A percentile compares a stretch with the other conserved stretches of the same genome.
Conservation (phyloP, 23 tunicate species). For the Styela plicata region DNA sequence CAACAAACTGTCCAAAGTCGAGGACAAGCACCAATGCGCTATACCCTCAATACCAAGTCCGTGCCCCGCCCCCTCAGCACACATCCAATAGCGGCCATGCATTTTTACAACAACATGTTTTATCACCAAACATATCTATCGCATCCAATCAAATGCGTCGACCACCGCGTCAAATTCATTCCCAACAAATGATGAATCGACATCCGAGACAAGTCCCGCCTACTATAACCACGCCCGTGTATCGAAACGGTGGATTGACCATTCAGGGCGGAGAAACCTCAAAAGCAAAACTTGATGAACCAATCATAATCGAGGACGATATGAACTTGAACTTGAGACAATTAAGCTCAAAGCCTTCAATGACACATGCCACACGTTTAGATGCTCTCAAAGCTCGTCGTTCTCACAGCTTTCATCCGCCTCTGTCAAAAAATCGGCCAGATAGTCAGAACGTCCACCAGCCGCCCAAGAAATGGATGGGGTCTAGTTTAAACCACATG, state of each 20-base stretch:
- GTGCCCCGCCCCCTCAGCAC: background rate
- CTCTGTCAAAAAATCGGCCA: conserved; percentile 19
- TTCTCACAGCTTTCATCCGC: conserved; percentile 27
- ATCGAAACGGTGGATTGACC: conserved; percentile 25
- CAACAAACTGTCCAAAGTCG: background rate
- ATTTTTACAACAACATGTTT: background rate
- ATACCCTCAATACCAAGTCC: background rate
- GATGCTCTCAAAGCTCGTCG: conserved; percentile 6
- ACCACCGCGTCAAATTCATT: background rate
- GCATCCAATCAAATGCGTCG: background rate
- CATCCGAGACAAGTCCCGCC: background rate
- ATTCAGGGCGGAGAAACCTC: background rate
- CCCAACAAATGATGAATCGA: background rate
- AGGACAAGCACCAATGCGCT: background rate
- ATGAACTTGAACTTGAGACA: background rate
- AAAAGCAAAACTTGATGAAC: conserved; percentile 12
- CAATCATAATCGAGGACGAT: conserved; percentile 29
- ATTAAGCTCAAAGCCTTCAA: background rate
- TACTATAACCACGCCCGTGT: background rate
- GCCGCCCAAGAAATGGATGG: background rate
- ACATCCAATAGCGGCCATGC: background rate
- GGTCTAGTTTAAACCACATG: background rate
- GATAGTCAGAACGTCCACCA: background rate
- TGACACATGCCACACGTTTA: background rate
- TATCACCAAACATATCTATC: background rate